Conservation (phyloP, 1,140 invertebrate genomes). For the Drosophila bocki region DNA sequence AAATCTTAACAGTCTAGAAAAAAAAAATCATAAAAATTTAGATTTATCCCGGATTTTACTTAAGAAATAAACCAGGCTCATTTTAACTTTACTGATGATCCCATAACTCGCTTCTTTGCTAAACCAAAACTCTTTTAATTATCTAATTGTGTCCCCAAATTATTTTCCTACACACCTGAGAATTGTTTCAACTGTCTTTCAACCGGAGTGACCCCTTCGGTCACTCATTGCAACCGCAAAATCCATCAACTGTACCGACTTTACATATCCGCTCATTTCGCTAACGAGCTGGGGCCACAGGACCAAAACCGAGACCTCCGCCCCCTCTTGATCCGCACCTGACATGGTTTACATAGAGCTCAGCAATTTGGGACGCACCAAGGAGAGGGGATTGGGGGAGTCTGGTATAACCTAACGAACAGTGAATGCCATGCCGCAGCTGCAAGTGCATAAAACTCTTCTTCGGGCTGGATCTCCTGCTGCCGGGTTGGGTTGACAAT, state of each 20-base stretch:
- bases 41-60: too few relatives aligned
- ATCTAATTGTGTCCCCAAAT: slow-evolving; percentile 16
- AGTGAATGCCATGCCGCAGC: slow-evolving; percentile 45
- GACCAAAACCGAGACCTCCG: slow-evolving; percentile 26
- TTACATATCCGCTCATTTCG: slow-evolving; percentile 55
- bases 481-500: slow-evolving; percentile 73
- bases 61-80: too few relatives aligned
- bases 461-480: slow-evolving; percentile 38
- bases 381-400: slow-evolving; percentile 5
- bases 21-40: too few relatives aligned
- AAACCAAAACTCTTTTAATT: slow-evolving; percentile 1
- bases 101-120: too few relatives aligned
- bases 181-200: slow-evolving; percentile 10
- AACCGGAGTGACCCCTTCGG: slow-evolving; percentile 4
- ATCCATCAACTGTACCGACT: slow-evolving; percentile 49
- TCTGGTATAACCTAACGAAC: slow-evolving; percentile 36
- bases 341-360: slow-evolving; percentile 52
- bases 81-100: neutral
- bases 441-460: slow-evolving; percentile 49
- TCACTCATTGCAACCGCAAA: slow-evolving; percentile 49
- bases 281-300: slow-evolving; percentile 49
- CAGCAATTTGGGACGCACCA: slow-evolving; percentile 43
- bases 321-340: slow-evolving; percentile 31
- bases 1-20: neutral
- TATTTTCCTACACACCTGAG: slow-evolving; percentile 8